Conservation (phyloP, 2,113 vertebrate genomes). For the Phylloscopus trochilus region DNA sequence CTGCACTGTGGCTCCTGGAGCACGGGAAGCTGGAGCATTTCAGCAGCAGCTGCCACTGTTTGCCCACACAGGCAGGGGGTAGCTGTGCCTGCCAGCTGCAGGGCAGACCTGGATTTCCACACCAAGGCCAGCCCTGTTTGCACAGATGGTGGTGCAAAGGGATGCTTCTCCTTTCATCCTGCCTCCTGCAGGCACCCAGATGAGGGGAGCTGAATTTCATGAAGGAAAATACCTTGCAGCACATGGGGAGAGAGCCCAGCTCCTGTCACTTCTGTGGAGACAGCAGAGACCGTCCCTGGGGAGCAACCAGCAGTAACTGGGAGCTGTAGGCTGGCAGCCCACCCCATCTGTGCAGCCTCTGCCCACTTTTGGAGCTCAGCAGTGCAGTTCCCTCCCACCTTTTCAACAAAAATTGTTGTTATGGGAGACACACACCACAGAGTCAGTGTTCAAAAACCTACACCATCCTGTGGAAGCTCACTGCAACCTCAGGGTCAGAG, state of each 20-base stretch:
- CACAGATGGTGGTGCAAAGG: accelerated
- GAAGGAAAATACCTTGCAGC: not conserved
- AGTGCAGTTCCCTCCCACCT: not conserved
- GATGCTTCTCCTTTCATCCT: not conserved
- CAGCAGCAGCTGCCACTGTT: not conserved
- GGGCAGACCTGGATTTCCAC: not conserved
- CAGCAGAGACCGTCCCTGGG: not conserved
- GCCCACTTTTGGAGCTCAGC: not conserved
- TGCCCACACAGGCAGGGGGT: not conserved
- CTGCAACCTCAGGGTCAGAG: not conserved
- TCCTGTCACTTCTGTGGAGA: not conserved
- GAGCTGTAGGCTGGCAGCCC: not conserved
- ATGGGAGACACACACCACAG: not conserved
- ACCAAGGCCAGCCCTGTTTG: not conserved
- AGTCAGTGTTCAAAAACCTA: not conserved
- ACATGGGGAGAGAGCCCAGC: not conserved
- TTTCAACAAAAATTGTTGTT: not conserved
- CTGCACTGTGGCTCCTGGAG: not conserved
- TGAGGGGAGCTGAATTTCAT: not conserved
- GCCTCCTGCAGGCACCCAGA: not conserved
- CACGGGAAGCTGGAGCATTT: not conserved
- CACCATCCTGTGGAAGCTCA: not conserved
- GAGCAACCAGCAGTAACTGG: not conserved
- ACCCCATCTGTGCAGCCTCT: not conserved
- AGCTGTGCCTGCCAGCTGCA: not conserved